Base-by-base conservation (phyloP, 1,140 invertebrate species). In the Aphidius ervi region DNA sequence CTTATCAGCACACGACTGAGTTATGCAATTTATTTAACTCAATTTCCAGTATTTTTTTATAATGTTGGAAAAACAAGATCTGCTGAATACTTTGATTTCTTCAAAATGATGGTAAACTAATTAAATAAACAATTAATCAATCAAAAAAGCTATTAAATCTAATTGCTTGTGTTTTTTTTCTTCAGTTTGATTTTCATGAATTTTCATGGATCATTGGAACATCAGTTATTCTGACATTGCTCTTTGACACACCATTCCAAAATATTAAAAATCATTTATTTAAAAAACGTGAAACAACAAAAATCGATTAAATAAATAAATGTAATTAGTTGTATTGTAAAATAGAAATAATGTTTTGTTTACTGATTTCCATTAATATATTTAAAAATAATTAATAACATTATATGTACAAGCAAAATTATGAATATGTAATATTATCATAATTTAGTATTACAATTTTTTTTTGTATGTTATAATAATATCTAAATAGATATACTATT, bases 171-270 rank as follows among this genome's bases (percentile, higher is more conserved):
- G 52, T 56, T 50, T 62, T 62, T 65, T 61, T 57, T 61, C 81
- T 79, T 10, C 72, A 86, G 84, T 58, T 85, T 4, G 83, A 86
- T 64, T 63, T 85, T 6, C 81, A 82, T 64, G 85, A 87, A 71
- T 68, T 81, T 3, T 46, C 79, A 10, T 83, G 78, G 68, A 84
- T 87, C 9, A 57, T 88, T 52, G 9, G 83, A 31, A 79, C 80
- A 42, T 86, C 87, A 0, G 72, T 83, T 53, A 66, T 85, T 46
- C 68, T 89, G 7, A 88, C 87, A 4, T 65, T 89, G 48, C 74
- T 88, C 6, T 84, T 89, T 56, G 85, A 88, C 58, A 83, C 82
- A 10, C 87, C 87, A 41, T 86, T 87, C 69, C 86, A 88, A 72
- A 87, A 86, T 58, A 73, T 88, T 6, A 87, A 85, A 65, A 86